phyloP scores from a whole-genome alignment of 2,113 vertebrate species.

The Oophaga pumilio region DNA sequence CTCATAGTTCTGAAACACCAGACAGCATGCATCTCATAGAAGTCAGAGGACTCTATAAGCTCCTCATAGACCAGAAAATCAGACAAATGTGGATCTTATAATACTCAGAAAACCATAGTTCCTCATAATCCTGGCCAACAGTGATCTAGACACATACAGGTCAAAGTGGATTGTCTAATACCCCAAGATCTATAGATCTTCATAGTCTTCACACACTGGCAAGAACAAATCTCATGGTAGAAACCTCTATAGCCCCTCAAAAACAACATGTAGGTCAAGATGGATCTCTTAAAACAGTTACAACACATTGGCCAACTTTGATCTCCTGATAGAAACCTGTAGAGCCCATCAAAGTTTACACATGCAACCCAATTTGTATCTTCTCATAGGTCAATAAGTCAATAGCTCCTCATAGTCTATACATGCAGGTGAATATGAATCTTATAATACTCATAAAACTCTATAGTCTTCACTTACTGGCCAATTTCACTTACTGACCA shows the following conservation, averaged over 20 bases:
- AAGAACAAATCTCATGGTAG: not conserved
- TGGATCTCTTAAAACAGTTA: not conserved
- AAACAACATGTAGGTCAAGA: not conserved
- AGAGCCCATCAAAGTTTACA: too few species aligned
- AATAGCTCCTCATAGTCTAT: not conserved
- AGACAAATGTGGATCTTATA: too few species aligned
- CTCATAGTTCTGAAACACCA: not conserved
- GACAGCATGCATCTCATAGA: too few species aligned
- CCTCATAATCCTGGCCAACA: too few species aligned
- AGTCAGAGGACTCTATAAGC: too few species aligned
- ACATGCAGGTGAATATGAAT: not conserved
- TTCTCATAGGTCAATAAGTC: not conserved
- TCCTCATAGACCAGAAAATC: too few species aligned
- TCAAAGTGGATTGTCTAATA: not conserved
- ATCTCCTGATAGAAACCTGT: not conserved
- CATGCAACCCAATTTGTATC: too few species aligned
- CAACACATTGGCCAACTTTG: not conserved
- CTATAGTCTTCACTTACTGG: not conserved
- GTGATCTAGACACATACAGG: not conserved
- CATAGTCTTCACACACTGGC: not conserved
- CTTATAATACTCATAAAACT: not conserved
- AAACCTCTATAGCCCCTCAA: not conserved
- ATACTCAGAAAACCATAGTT: too few species aligned
- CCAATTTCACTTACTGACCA: not conserved
- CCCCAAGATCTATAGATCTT: not conserved